Evolutionary conservation across 2,888 invertebrate species (phyloP).

Genomic region (Coremacera marginata): DNA sequence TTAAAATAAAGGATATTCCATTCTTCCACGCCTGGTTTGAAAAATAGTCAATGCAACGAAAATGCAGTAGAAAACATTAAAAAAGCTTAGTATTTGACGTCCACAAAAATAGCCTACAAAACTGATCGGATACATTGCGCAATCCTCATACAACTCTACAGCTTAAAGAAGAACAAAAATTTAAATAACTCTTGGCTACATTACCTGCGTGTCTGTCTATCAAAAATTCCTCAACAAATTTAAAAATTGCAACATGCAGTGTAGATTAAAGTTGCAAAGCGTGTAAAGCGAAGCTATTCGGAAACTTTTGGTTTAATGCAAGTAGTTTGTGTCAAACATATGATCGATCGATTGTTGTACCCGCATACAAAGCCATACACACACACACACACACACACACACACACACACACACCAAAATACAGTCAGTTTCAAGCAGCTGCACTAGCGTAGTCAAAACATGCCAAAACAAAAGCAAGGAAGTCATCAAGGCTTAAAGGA

Average conservation of each 20-base stretch:
- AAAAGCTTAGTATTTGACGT: too few relatives aligned
- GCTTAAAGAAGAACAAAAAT: too few relatives aligned
- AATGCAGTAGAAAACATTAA: too few relatives aligned
- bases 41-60: too few relatives aligned
- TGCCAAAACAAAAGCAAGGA: constrained; percentile 7
- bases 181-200: background rate
- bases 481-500: constrained; percentile 18
- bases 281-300: background rate
- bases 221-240: background rate
- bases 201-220: background rate
- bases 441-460: background rate
- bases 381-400: background rate
- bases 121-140: too few relatives aligned
- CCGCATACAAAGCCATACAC: background rate
- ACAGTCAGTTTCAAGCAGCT: background rate
- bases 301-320: background rate
- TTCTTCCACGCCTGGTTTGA: too few relatives aligned
- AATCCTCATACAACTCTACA: too few relatives aligned
- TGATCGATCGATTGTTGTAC: constrained; percentile 21
- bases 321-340: constrained; percentile 12
- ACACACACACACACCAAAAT: background rate
- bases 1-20: too few relatives aligned
- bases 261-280: background rate
- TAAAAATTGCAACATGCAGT: constrained; percentile 4
- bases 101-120: background rate